Conservation (phyloP, 2,113 vertebrate species). For the Potamarius usumacintae region DNA sequence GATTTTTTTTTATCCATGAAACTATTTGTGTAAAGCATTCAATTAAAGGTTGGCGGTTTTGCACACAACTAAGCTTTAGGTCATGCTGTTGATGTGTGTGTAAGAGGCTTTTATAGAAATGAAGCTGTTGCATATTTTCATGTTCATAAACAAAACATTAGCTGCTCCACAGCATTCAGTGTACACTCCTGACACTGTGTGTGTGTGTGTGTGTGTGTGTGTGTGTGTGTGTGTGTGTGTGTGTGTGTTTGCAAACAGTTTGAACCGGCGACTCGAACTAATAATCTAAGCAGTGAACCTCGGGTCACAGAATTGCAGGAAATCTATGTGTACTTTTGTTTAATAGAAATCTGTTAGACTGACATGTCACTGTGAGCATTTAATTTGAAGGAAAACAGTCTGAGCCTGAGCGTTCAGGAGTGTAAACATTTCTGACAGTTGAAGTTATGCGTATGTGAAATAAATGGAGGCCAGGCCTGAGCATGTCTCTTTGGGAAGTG, state of each 20-base stretch:
- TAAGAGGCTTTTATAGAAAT: background rate
- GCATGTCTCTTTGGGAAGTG: slow-evolving; percentile 16
- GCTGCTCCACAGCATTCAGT: background rate
- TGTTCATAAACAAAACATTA: slow-evolving; percentile 3
- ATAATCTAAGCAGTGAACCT: slow-evolving; percentile 4
- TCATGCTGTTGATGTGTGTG: background rate
- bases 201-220: background rate
- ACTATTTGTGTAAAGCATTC: background rate
- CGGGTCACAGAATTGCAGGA: background rate
- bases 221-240: background rate
- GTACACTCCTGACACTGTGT: background rate
- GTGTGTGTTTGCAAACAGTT: background rate
- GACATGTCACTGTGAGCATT: slow-evolving; percentile 20
- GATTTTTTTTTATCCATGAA: background rate
- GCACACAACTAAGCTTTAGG: background rate
- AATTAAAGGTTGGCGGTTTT: background rate
- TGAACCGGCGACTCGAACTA: background rate
- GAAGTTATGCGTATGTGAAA: slow-evolving; percentile 22
- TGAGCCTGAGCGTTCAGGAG: background rate
- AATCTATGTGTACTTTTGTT: slow-evolving; percentile 21
- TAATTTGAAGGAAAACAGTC: background rate
- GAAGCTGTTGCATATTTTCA: background rate
- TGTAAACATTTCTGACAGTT: background rate
- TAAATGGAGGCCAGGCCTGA: slow-evolving; percentile 66
- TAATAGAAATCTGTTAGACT: background rate